Percentiles rank a stretch among this genome's conserved stretches.
phyloP scores from a whole-genome alignment of 2,888 invertebrate species.

The Leptinotarsa rubiginosa region DNA sequence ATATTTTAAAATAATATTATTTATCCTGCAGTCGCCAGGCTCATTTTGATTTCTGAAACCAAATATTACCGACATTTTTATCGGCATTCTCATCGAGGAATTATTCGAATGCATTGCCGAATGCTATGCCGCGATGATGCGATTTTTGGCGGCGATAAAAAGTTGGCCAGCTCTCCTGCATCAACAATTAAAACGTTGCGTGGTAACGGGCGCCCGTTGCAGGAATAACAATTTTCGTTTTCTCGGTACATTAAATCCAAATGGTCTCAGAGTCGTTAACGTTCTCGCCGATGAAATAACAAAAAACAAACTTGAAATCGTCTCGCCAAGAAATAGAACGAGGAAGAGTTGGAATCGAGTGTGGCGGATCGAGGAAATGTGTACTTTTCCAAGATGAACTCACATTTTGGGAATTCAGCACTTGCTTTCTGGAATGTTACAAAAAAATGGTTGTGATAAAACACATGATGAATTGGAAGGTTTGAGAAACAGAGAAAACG shows the following conservation, averaged over 20 bases:
- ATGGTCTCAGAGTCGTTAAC: not conserved
- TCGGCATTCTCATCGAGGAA: not conserved
- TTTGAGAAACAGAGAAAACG: no score
- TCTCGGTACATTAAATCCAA: slow-evolving; percentile 11
- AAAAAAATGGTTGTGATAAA: no score
- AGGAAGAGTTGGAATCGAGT: not conserved
- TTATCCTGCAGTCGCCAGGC: no score
- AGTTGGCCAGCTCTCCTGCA: slow-evolving; percentile 11
- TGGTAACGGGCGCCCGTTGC: slow-evolving; percentile 2
- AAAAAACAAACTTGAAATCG: not conserved
- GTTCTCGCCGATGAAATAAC: not conserved
- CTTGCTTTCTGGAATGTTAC: no score
- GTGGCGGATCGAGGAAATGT: no score
- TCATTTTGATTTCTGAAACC: no score
- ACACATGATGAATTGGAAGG: no score
- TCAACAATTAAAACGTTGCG: not conserved
- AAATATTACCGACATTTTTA: not conserved
- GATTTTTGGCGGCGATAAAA: not conserved
- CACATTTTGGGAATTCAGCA: no score
- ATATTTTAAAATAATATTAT: no score
- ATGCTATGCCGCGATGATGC: no score
- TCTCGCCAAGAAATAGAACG: not conserved
- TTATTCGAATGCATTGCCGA: not conserved
- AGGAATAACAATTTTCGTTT: slow-evolving; percentile 13
- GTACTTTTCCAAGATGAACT: no score